These are phyloP conservation scores for Homalodisca vitripennis DNA, from an alignment of 1,140 invertebrate species.

Conservation along the genomic window DNA sequence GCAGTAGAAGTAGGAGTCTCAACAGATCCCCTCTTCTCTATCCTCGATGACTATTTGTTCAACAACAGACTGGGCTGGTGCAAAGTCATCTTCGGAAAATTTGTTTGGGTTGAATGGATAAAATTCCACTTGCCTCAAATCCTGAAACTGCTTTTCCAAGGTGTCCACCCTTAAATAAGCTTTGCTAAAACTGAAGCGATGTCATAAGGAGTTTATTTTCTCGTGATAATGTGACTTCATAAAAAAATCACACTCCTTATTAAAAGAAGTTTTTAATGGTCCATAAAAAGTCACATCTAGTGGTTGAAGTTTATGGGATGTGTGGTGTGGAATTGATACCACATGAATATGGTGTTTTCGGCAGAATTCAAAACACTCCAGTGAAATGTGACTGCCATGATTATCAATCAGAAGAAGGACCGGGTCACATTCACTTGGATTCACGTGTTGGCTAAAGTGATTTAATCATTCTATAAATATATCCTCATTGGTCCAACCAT, in stretches of 20 bases:
- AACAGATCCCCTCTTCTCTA: too few species aligned
- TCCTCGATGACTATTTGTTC: too few species aligned
- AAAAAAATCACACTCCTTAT: constrained; percentile 42
- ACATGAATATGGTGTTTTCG: constrained; percentile 42
- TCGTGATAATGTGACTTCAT: background rate
- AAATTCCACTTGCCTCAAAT: constrained; percentile 43
- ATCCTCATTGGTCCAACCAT: constrained; percentile 44
- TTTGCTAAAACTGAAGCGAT: background rate
- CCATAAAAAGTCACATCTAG: constrained; percentile 35
- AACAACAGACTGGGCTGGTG: too few species aligned
- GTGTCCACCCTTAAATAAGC: constrained; percentile 7
- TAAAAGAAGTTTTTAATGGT: constrained; percentile 41
- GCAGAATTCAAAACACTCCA: constrained; percentile 43
- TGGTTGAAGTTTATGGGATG: constrained; percentile 47
- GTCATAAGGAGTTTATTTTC: background rate
- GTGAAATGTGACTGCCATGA: constrained; percentile 43
- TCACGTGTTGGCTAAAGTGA: constrained; percentile 41
- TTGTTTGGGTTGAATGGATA: constrained; percentile 35
- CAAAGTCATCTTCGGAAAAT: constrained; percentile 23
- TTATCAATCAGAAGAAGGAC: constrained; percentile 44
- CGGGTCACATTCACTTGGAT: constrained; percentile 38
- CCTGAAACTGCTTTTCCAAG: constrained; percentile 31
- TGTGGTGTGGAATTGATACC: constrained; percentile 47
- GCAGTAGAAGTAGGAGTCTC: too few species aligned
- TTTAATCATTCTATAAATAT: constrained; percentile 44